Base-by-base conservation (phyloP, 1,140 invertebrate species). In the Camponotus floridanus region DNA sequence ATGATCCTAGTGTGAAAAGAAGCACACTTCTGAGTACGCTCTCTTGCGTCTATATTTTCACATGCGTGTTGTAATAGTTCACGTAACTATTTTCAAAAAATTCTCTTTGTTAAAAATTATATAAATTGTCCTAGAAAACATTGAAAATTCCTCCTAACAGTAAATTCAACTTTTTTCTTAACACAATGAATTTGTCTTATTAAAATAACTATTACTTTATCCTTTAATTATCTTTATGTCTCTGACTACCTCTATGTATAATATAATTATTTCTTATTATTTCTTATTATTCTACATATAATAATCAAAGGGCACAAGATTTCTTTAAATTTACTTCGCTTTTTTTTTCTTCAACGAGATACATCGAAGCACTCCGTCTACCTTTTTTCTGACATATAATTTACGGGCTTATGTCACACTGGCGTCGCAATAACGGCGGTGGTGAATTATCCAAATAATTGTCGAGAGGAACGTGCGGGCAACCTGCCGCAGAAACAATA, bases 381-480 rank as follows among this genome's bases (percentile, higher is more conserved):
- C 48, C 55, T 81, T 70, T 62, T 61, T 61, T 74, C 51, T 45
- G 11, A 13, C 7, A 11, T 81, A 61, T 76, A 85, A 85, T 85
- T 84, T 78, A 65, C 21, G 9, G 39, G 7, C 62, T 85, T 64
- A 13, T 65, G 68, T 90, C 88, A 86, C 88, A 76, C 21, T 18
- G 59, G 68, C 59, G 61, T 74, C 64, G 73, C 80, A 86, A 89
- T 68, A 65, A 86, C 48, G 57, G 76, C 84, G 33, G 18, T 55
- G 87, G 85, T 70, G 87, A 92, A 92, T 91, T 92, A 92, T 87
- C 81, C 79, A 70, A 92, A 91, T 92, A 92, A 92, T 92, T 91
- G 87, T 84, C 83, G 87, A 51, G 80, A 42, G 76, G 62, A 74
- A 42, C 48, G 76, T 39, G 39, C 42, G 84, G 6, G 76, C 87